These are phyloP conservation scores for Drosophila silvestris DNA, from an alignment of 2,888 invertebrate genomes.

Conservation along the genomic window DNA sequence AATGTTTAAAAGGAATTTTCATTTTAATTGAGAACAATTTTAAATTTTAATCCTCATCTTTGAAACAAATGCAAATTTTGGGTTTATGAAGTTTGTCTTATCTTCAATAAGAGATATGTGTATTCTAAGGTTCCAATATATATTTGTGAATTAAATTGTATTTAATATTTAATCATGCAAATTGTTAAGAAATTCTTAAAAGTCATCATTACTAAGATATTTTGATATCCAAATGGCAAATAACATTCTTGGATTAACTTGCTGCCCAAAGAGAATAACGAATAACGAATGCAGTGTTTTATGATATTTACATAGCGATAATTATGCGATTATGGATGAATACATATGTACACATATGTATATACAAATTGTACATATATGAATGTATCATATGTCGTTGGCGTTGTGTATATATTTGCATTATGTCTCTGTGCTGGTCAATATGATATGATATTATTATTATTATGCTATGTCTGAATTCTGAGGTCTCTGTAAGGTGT, in stretches of 20 bases:
- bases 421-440: slow-evolving; percentile 65
- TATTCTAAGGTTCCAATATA: background rate
- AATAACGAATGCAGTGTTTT: slow-evolving; percentile 27
- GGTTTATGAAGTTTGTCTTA: background rate
- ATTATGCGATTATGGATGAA: slow-evolving; percentile 37
- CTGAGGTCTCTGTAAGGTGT: slow-evolving; percentile 57
- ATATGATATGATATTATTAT: slow-evolving; percentile 52
- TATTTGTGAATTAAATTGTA: background rate
- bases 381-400: slow-evolving; percentile 55
- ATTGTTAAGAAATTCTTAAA: background rate
- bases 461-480: slow-evolving; percentile 54
- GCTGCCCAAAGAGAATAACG: slow-evolving; percentile 11
- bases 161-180: background rate
- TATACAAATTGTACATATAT: slow-evolving; percentile 22
- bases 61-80: background rate
- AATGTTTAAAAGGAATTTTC: background rate
- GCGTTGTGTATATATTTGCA: slow-evolving; percentile 41
- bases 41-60: background rate
- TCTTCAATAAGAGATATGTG: background rate
- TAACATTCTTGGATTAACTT: slow-evolving; percentile 26
- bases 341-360: slow-evolving; percentile 17
- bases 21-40: background rate
- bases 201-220: background rate
- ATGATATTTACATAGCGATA: slow-evolving; percentile 46
- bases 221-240: background rate